phyloP scores from a whole-genome alignment of 2,888 invertebrate genomes.

The Petrophora chlorosata region DNA sequence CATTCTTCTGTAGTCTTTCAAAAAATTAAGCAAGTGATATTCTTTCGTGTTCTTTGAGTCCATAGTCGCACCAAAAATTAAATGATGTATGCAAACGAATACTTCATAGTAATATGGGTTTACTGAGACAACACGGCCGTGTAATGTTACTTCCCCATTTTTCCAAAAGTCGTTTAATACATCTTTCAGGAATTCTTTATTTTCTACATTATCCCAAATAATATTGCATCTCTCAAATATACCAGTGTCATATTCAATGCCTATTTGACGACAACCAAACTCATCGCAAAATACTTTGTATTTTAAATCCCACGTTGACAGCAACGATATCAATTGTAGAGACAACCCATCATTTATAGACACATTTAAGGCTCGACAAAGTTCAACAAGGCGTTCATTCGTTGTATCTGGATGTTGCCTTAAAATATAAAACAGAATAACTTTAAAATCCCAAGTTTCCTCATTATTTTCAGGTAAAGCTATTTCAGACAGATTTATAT shows the following conservation, averaged over 20 bases:
- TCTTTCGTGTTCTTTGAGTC: conserved; percentile 65
- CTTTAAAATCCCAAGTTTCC: conserved; percentile 78
- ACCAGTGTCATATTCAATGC: conserved; percentile 57
- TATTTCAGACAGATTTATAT: conserved; percentile 71
- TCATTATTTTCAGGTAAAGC: conserved; percentile 71
- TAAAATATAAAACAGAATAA: conserved; percentile 71
- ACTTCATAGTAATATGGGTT: conserved; percentile 80
- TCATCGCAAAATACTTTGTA: conserved; percentile 64
- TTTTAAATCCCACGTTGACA: conserved; percentile 71
- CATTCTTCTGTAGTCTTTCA: conserved; percentile 71
- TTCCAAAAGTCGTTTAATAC: conserved; percentile 76
- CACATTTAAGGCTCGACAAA: conserved; percentile 68
- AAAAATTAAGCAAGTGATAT: conserved; percentile 71
- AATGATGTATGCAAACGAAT: conserved; percentile 69
- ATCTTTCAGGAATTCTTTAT: conserved; percentile 67
- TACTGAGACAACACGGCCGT: conserved; percentile 69
- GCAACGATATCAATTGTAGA: conserved; percentile 66
- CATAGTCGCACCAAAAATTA: conserved; percentile 57
- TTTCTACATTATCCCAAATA: conserved; percentile 72
- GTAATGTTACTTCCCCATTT: conserved; percentile 75
- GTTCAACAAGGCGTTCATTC: conserved; percentile 60
- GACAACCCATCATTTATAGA: conserved; percentile 69
- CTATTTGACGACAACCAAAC: conserved; percentile 57
- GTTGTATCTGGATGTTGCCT: conserved; percentile 62
- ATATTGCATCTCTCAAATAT: conserved; percentile 59